A percentile compares a stretch with the other conserved stretches of the same genome.
Conservation (phyloP, 2,113 vertebrate genomes). For the Macrotis lagotis region DNA sequence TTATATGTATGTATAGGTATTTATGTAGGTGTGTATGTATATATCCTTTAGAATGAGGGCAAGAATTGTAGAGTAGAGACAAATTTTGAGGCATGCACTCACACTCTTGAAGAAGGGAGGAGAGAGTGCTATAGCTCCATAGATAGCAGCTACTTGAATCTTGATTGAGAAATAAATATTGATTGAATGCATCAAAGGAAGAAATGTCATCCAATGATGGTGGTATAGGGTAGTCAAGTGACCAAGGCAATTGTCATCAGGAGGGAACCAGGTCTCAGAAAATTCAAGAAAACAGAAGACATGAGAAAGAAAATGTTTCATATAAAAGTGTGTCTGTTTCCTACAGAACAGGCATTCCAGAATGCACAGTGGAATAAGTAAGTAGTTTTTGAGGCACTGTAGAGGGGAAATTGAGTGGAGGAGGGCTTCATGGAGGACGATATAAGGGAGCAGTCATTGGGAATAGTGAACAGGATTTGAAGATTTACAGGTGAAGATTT, state of each 20-base stretch:
- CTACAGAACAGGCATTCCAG: not conserved
- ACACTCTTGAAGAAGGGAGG: too few species aligned
- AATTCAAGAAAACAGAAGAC: not conserved
- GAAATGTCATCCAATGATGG: too few species aligned
- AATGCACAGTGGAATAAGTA: not conserved
- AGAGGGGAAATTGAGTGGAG: not conserved
- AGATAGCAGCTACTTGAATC: too few species aligned
- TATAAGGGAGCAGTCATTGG: not conserved
- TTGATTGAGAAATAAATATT: too few species aligned
- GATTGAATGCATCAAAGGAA: too few species aligned
- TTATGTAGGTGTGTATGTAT: too few species aligned
- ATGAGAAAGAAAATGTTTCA: not conserved
- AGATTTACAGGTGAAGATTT: not conserved
- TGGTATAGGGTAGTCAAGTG: not conserved
- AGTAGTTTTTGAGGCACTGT: not conserved
- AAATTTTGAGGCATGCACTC: too few species aligned
- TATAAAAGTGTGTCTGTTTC: not conserved
- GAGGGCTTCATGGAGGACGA: not conserved
- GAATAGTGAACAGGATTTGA: not conserved
- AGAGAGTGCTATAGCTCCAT: too few species aligned
- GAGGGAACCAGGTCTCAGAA: not conserved
- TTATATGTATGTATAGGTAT: too few species aligned
- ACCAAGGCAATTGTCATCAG: not conserved
- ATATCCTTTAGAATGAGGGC: too few species aligned
- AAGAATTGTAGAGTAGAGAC: too few species aligned